Base-by-base conservation (phyloP, 2,113 vertebrate genomes). In the Corythaixoides concolor region DNA sequence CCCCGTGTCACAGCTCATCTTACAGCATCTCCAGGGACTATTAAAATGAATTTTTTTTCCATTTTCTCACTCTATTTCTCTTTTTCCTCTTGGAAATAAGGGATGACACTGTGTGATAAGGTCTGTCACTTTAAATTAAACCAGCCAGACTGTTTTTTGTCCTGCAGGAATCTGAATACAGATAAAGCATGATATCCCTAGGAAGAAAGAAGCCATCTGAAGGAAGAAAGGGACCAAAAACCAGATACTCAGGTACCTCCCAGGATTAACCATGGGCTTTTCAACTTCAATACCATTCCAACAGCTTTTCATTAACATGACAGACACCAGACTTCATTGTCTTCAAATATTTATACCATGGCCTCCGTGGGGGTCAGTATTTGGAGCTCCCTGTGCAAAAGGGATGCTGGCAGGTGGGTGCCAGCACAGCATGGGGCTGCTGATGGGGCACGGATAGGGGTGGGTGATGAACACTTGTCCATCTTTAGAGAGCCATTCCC, bases 71-170 rank as follows among this genome's bases (percentile, higher is more conserved):
- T 93, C 84, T 75, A 56, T 82, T 95, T 88, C 96, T 90, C 78
- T 68, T 77, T 26, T 79, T 89, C 53, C 73, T 89, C 77, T 70
- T 82, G 95, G 95, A 97, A 97, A 97, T 96, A 62, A 28, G 37
- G 96, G 86, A 53, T 94, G 97, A 95, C 96, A 95, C 75, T 2
- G 47, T 23, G 86, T 73, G 69, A 97, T 78, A 77, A 88, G 96
- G 77, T 37, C 95, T 97, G 97, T 95, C 97, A 88, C 81, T 97
- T 91, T 12, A 84, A n/a, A 94, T 98, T 96, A 96, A 35, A 85
- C 68, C 64, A 60, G 55, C 74, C 6, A 39, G 75, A 39, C 87
- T 53, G 50, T 19, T 37, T 78, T 49, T 70, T 12, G 18, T 62
- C 66, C 52, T 56, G 26, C 37, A 85, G 30, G 64, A 62, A 77